Conservation (phyloP, 2,113 vertebrate genomes). For the Pterocles gutturalis region DNA sequence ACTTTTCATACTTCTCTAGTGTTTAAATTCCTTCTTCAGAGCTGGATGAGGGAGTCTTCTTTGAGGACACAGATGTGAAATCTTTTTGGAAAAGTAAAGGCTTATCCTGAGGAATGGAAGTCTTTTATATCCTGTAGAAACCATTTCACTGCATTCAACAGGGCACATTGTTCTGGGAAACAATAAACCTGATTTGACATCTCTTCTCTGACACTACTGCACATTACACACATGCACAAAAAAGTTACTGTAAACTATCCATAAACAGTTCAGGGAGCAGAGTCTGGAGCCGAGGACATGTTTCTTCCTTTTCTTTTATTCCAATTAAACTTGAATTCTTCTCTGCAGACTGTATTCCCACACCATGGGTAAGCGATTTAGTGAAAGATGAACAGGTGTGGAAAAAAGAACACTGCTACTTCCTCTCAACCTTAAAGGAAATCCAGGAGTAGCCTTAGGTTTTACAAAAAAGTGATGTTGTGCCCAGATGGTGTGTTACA, state of each 20-base stretch:
- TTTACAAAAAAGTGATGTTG: neutral
- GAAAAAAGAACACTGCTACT: neutral
- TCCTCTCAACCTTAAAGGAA: neutral
- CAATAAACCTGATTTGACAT: neutral
- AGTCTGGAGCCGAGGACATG: neutral
- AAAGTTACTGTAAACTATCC: neutral
- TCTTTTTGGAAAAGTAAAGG: neutral
- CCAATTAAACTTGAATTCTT: neutral
- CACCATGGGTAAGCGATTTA: neutral
- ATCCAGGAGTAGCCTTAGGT: neutral
- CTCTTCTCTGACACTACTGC: neutral
- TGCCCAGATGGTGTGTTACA: neutral
- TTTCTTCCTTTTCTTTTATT: neutral
- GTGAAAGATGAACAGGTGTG: neutral
- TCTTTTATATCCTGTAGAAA: neutral
- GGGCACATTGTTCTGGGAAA: neutral
- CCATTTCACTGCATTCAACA: neutral
- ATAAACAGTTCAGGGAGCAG: neutral
- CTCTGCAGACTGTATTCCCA: neutral
- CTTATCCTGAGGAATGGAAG: neutral
- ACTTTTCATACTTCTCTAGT: neutral
- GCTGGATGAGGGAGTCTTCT: neutral
- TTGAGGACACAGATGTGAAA: neutral
- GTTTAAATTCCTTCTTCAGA: neutral
- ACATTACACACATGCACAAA: neutral